Percentiles rank a stretch among this genome's conserved stretches.
Evolutionary conservation across 2,797 vertebrate genomes (phyloP).

Genomic region (Spatula clypeata): DNA sequence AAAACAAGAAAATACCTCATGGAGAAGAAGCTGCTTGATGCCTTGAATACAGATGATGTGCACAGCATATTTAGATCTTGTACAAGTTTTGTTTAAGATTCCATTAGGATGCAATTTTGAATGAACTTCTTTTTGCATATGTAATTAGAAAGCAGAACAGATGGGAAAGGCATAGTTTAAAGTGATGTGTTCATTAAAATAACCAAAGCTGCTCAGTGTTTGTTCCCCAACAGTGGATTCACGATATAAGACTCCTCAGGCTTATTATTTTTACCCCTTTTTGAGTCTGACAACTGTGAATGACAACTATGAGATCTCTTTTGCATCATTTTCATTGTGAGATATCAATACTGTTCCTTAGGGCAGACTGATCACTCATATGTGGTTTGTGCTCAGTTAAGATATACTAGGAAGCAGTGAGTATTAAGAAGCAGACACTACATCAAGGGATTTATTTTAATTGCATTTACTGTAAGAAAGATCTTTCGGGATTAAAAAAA

Average conservation of each 20-base stretch:
- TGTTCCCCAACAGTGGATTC: constrained; percentile 47
- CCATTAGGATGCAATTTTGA: constrained; percentile 53
- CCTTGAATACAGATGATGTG: background rate
- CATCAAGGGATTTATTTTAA: constrained; percentile 62
- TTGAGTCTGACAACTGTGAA: constrained; percentile 2
- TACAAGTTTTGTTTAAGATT: constrained; percentile 49
- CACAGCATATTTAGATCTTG: background rate
- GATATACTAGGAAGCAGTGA: constrained; percentile 4
- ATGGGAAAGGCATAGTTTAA: constrained; percentile 71
- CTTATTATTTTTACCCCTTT: background rate
- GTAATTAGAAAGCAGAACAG: constrained; percentile 72
- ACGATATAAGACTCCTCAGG: background rate
- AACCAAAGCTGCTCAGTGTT: constrained; percentile 56
- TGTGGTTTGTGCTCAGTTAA: constrained; percentile 12
- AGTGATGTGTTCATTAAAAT: constrained; percentile 73
- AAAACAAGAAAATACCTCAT: constrained; percentile 14
- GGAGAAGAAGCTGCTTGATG: background rate
- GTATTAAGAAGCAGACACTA: constrained; percentile 51
- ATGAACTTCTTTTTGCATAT: constrained; percentile 42
- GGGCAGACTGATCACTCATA: background rate
- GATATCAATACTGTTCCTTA: background rate
- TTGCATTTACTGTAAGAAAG: constrained; percentile 61
- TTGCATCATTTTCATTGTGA: constrained; percentile 26
- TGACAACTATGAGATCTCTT: background rate
- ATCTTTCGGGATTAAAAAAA: constrained; percentile 43